Evolutionary conservation across 2,113 vertebrate species (phyloP).

Genomic region (Boleophthalmus pectinirostris): DNA sequence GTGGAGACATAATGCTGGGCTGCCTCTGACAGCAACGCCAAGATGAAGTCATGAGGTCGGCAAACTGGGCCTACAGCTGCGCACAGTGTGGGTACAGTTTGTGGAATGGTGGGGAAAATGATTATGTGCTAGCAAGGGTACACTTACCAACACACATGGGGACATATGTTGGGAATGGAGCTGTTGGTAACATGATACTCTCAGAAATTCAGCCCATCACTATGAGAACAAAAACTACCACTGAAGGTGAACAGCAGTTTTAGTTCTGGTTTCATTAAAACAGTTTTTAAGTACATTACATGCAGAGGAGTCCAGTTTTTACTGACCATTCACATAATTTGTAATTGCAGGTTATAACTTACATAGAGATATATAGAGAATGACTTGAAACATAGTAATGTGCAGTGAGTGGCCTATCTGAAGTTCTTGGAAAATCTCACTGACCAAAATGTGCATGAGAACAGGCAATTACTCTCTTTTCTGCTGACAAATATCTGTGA

Average conservation of each 20-base stretch:
- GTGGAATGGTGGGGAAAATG: constrained; percentile 35
- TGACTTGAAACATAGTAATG: no score
- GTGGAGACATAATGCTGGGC: constrained; percentile 71
- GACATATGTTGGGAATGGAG: constrained; percentile 50
- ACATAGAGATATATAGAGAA: no score
- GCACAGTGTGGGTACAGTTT: constrained; percentile 34
- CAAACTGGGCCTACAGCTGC: constrained; percentile 67
- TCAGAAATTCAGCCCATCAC: constrained; percentile 63
- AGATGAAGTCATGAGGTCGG: constrained; percentile 77
- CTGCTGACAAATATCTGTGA: neutral
- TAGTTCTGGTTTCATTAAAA: constrained; percentile 7
- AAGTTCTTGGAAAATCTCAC: neutral
- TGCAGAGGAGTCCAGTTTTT: no score
- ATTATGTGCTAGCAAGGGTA: constrained; percentile 35
- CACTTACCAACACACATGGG: constrained; percentile 28
- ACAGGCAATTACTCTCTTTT: neutral
- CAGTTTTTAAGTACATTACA: no score
- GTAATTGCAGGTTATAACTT: no score
- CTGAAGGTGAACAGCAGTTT: constrained; percentile 52
- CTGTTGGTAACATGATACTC: constrained; percentile 72
- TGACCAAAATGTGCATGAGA: neutral
- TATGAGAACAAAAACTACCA: constrained; percentile 63
- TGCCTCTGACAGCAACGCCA: constrained; percentile 62
- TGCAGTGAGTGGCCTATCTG: no score
- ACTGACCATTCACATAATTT: no score